Conservation (phyloP, 2,888 invertebrate genomes). For the Sacculina carcini region DNA sequence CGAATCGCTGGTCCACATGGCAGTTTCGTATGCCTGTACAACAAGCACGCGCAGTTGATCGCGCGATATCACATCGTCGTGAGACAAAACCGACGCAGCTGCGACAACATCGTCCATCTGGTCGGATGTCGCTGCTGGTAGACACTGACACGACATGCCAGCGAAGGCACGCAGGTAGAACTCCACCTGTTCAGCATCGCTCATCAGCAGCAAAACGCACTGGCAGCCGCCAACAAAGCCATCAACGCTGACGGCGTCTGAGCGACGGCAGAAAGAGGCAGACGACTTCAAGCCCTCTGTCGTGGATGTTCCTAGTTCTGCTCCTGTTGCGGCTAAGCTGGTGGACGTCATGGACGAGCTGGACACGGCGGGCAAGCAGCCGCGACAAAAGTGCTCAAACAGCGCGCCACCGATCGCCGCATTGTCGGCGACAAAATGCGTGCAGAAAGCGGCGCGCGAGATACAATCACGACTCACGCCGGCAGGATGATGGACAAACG, state of each 20-base stretch:
- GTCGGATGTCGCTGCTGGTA: not conserved
- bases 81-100: constrained; percentile 9
- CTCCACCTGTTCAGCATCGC: constrained; percentile 19
- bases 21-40: constrained; percentile 16
- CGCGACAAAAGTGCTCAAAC: constrained; percentile 6
- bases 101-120: not conserved
- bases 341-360: not conserved
- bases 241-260: not conserved
- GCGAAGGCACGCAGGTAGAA: constrained; percentile 16
- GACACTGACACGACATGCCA: too few species aligned
- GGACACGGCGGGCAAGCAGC: not conserved
- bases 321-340: not conserved
- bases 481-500: too few species aligned
- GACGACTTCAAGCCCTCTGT: not conserved
- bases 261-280: not conserved
- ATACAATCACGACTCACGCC: too few species aligned
- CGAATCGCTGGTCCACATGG: too few species aligned
- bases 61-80: not conserved
- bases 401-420: constrained; percentile 8
- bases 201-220: constrained; percentile 25
- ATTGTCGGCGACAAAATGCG: constrained; percentile 2
- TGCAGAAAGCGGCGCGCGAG: not conserved
- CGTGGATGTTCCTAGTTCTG: too few species aligned
- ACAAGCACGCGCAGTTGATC: constrained; percentile 9
- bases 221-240: constrained; percentile 46